Evolutionary conservation across 2,888 invertebrate genomes (phyloP).

Genomic region (Tetragonisca angustula): DNA sequence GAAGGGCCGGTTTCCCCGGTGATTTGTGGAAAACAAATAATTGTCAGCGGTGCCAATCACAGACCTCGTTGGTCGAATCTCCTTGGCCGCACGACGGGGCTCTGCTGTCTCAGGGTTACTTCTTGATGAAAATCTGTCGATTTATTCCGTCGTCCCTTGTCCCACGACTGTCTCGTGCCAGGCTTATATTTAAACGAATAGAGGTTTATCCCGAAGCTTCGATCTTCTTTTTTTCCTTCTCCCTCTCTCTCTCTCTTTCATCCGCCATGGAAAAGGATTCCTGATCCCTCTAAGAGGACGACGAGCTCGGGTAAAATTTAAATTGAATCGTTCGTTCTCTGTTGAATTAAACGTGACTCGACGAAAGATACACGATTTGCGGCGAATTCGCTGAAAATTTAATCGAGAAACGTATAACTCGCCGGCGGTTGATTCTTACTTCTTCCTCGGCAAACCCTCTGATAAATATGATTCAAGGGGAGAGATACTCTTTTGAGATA

Average conservation of each 20-base stretch:
- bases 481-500: neutral
- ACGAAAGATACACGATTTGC: neutral
- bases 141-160: constrained; percentile 66
- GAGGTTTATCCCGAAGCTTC: constrained; percentile 35
- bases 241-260: neutral
- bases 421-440: neutral
- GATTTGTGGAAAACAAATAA: constrained; percentile 79
- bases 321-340: constrained; percentile 49
- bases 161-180: constrained; percentile 38
- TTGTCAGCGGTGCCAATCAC: constrained; percentile 78
- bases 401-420: constrained; percentile 11
- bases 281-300: constrained; percentile 11
- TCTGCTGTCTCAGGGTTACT: constrained; percentile 39
- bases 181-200: constrained; percentile 62
- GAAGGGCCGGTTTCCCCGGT: constrained; percentile 53
- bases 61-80: constrained; percentile 69
- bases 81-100: constrained; percentile 15
- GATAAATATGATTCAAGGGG: neutral
- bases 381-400: constrained; percentile 4
- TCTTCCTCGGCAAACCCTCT: neutral
- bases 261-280: constrained; percentile 9
- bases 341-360: constrained; percentile 34
- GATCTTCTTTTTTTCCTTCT: neutral
- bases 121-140: constrained; percentile 73
- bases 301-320: constrained; percentile 27